Base-by-base conservation (phyloP, 2,113 vertebrate genomes). In the Lamprotornis superbus region DNA sequence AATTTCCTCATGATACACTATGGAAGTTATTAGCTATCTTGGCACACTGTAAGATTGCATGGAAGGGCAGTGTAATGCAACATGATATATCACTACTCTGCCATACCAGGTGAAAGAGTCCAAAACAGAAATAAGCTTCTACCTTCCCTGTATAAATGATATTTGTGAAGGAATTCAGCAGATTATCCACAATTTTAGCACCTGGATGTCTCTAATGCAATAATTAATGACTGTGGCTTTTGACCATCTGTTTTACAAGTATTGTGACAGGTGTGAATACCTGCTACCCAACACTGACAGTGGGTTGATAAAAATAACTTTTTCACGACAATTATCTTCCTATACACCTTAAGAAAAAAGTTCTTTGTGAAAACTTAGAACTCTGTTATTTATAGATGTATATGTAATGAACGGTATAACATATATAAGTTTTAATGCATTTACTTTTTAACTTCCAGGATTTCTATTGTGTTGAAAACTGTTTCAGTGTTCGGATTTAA, bases 171-270 rank as follows among this genome's bases (percentile, higher is more conserved):
- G 7, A 95, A 77, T 67, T 75, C 83, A 97, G 74, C 24, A 91
- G 73, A 89, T 94, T 90, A 88, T 50, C 64, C 53, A 85, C 84
- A 95, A 76, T 91, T 97, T 96, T 95, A 92, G 81, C 92, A 88
- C 90, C 91, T 96, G 90, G n/a, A 50, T 94, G 19, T 79, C 52
- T 96, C 55, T 85, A 91, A 64, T 61, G 37, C 35, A 93, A 85
- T 97, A 97, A 98, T 96, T 97, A 97, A 97, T 95, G 91, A 96
- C 81, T 64, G 15, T 60, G 44, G 40, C 64, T 63, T 55, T 77
- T 90, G 35, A 50, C 96, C 97, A 98, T 97, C 98, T 98, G 97
- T 87, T 95, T 96, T 93, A 73, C 39, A 91, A 59, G 57, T 90
- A 37, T 53, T 70, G 31, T 61, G 52, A 64, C 91, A 96, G 83